Conservation (phyloP, 2,113 vertebrate species). For the Andinoacara biseriatus region DNA sequence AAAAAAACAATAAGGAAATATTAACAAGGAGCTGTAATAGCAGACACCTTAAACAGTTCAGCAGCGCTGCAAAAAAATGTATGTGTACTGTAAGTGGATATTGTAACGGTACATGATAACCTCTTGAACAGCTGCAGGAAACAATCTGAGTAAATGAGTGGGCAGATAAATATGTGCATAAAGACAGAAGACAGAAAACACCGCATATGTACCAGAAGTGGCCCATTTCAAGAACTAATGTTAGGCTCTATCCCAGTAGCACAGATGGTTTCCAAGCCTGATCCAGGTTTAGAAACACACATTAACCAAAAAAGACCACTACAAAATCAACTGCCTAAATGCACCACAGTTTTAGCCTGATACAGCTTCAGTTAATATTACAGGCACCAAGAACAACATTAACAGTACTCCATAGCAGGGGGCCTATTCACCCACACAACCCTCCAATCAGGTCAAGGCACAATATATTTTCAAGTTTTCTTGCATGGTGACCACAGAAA, state of each 20-base stretch:
- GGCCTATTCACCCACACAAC: no score
- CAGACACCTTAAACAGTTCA: constrained; percentile 2
- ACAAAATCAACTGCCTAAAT: no score
- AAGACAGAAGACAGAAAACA: background rate
- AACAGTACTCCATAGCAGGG: no score
- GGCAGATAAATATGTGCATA: background rate
- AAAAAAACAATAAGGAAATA: constrained; percentile 2
- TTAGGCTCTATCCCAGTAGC: background rate
- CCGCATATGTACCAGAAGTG: background rate
- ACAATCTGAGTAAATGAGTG: background rate
- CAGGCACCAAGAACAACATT: no score
- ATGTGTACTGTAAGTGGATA: background rate
- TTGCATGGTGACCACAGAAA: no score
- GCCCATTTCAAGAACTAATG: background rate
- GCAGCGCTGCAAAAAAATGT: constrained; percentile 2
- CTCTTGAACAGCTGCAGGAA: background rate
- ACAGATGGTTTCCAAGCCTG: no score
- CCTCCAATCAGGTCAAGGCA: no score
- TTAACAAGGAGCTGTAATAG: constrained; percentile 1
- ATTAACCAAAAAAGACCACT: no score
- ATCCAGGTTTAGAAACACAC: no score
- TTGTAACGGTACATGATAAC: constrained; percentile 14
- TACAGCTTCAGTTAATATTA: no score
- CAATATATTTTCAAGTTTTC: no score
- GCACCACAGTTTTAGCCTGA: no score